These are phyloP conservation scores for Taeniopygia guttata DNA, from an alignment of 2,797 vertebrate species.

Conservation along the genomic window DNA sequence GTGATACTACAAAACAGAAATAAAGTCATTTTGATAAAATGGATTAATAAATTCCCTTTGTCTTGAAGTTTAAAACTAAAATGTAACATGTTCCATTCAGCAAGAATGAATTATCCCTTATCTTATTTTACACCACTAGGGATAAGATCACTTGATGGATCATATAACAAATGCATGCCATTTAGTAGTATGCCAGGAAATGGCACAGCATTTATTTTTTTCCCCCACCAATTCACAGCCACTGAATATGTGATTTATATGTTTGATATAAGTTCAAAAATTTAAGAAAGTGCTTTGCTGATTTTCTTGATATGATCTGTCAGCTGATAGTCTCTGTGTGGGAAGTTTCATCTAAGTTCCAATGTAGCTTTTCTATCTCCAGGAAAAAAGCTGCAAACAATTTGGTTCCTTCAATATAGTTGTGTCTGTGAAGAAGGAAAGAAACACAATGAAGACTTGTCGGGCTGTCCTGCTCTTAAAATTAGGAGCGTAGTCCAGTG, in stretches of 20 bases:
- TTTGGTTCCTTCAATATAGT: constrained; percentile 90
- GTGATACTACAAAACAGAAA: background rate
- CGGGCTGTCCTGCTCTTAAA: background rate
- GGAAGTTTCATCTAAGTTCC: background rate
- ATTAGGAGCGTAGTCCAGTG: background rate
- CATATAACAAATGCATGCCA: background rate
- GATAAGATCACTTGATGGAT: background rate
- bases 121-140: background rate
- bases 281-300: background rate
- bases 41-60: background rate
- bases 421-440: constrained; percentile 76
- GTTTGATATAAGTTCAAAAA: background rate
- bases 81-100: background rate
- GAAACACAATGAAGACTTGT: background rate
- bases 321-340: background rate
- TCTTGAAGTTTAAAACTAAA: background rate
- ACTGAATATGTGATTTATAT: background rate
- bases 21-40: background rate
- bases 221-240: background rate
- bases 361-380: constrained; percentile 70
- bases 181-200: background rate
- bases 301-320: background rate
- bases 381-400: constrained; percentile 82
- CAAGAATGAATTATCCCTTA: background rate
- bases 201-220: background rate